A percentile compares a stretch with the other conserved stretches of the same genome.
phyloP scores from a whole-genome alignment of 2,888 invertebrate species.

The Mimumesa dahlbomi region DNA sequence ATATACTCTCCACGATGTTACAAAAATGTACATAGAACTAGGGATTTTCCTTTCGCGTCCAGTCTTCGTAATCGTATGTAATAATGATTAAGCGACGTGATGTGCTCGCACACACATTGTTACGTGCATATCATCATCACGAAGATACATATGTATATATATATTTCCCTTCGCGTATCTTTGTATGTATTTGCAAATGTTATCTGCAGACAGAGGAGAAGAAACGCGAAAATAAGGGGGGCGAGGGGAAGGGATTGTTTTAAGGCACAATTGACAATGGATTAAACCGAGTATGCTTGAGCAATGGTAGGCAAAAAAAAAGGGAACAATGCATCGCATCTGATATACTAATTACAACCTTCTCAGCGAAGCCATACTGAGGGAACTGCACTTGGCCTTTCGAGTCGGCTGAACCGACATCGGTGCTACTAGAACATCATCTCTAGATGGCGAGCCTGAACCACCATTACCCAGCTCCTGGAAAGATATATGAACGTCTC shows the following conservation, averaged over 20 bases:
- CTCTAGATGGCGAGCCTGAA: constrained; percentile 82
- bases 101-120: background rate
- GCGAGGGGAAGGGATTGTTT: constrained; percentile 13
- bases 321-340: constrained; percentile 44
- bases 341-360: constrained; percentile 82
- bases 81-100: constrained; percentile 3
- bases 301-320: constrained; percentile 41
- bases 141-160: no score
- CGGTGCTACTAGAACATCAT: constrained; percentile 87
- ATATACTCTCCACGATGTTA: constrained; percentile 19
- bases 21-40: constrained; percentile 29
- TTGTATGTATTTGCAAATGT: constrained; percentile 30
- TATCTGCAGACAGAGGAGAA: constrained; percentile 15
- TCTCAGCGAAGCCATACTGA: constrained; percentile 86
- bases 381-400: constrained; percentile 86
- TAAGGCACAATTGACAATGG: constrained; percentile 45
- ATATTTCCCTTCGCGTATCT: constrained; percentile 23
- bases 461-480: constrained; percentile 87
- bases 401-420: constrained; percentile 92
- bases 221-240: constrained; percentile 29
- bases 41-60: constrained; percentile 31
- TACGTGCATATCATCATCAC: constrained; percentile 8
- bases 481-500: constrained; percentile 69
- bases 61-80: constrained; percentile 39
- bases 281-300: constrained; percentile 40